phyloP scores from a whole-genome alignment of 2,113 vertebrate species.

The Danio rerio region DNA sequence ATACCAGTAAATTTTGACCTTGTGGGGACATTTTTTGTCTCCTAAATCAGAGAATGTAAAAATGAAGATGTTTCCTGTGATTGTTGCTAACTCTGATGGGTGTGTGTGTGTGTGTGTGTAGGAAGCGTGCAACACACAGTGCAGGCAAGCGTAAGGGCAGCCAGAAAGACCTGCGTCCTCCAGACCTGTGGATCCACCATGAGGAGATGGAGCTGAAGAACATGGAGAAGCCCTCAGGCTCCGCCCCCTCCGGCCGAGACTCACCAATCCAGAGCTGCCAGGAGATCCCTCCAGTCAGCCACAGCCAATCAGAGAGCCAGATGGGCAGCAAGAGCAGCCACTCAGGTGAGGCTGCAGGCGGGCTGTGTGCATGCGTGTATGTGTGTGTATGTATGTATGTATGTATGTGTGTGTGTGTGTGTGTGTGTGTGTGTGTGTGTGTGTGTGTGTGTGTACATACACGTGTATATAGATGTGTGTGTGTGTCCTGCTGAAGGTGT shows the following conservation, averaged over 20 bases:
- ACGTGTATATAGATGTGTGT: too few species aligned
- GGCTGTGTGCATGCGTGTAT: too few species aligned
- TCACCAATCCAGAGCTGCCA: constrained; percentile 86
- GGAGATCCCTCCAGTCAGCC: constrained; percentile 87
- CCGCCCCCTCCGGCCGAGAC: constrained; percentile 79
- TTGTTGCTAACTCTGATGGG: too few species aligned
- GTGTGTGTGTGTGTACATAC: background rate
- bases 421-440: background rate
- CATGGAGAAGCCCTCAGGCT: constrained; percentile 86
- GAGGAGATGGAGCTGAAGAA: constrained; percentile 98
- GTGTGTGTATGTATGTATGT: too few species aligned
- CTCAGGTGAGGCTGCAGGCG: constrained; percentile 80
- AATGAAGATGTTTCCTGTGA: too few species aligned
- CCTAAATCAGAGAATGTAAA: too few species aligned
- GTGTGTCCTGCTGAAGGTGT: too few species aligned
- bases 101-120: constrained; percentile 60
- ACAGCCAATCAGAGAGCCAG: constrained; percentile 92
- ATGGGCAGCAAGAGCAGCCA: constrained; percentile 92
- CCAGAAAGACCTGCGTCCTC: constrained; percentile 92
- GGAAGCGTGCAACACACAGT: constrained; percentile 89
- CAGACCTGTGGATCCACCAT: constrained; percentile 96
- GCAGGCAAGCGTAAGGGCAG: constrained; percentile 89
- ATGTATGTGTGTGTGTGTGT: background rate
- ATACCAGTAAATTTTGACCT: too few species aligned
- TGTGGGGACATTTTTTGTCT: too few species aligned